Evolutionary conservation across 2,888 invertebrate genomes (phyloP).

Genomic region (Synanthedon vespiformis): DNA sequence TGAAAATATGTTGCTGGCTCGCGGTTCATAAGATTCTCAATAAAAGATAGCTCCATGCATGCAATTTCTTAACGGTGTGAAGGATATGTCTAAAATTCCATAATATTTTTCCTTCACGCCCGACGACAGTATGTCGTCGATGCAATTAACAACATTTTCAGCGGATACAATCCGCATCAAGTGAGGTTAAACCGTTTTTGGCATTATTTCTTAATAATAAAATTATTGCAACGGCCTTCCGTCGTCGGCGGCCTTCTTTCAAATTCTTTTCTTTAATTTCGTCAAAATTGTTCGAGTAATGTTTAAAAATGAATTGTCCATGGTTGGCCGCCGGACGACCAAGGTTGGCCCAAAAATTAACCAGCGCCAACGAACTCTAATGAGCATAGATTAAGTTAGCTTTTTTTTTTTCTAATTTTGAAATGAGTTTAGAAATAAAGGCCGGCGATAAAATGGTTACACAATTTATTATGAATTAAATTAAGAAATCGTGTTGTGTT

Average conservation of each 20-base stretch:
- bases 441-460: not conserved
- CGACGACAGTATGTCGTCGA: not conserved
- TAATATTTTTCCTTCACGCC: not conserved
- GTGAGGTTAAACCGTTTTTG: constrained; percentile 12
- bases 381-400: not conserved
- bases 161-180: constrained; percentile 8
- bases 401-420: not conserved
- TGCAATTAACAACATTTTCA: constrained; percentile 8
- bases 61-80: not conserved
- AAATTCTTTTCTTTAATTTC: constrained; percentile 12
- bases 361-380: not conserved
- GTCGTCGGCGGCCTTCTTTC: constrained; percentile 12
- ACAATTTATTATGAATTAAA: not conserved
- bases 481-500: too few species aligned
- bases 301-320: constrained; percentile 7
- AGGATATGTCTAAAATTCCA: constrained; percentile 5
- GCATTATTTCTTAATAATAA: constrained; percentile 18
- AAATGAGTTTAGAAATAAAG: not conserved
- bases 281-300: constrained; percentile 10
- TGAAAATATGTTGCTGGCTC: too few species aligned
- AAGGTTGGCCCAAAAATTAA: not conserved
- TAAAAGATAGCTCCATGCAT: too few species aligned
- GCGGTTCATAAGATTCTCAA: too few species aligned
- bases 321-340: constrained; percentile 1
- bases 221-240: constrained; percentile 13